Percentiles rank a stretch among this genome's conserved stretches.
Conservation (phyloP, 1,140 invertebrate species). For the Drosophila grimshawi region DNA sequence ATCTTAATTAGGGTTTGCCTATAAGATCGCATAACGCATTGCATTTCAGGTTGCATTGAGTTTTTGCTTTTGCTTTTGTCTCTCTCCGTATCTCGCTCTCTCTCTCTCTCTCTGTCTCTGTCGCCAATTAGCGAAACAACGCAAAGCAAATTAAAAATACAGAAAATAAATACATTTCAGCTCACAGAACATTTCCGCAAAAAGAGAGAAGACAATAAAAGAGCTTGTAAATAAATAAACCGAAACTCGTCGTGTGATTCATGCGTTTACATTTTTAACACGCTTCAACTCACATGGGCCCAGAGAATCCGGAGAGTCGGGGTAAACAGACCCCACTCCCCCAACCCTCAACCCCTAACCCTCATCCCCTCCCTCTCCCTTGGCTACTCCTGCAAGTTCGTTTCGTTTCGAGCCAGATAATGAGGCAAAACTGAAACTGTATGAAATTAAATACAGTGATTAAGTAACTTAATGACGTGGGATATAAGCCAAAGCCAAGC, state of each 20-base stretch:
- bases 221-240: slow-evolving; percentile 52
- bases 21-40: slow-evolving; percentile 17
- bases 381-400: not conserved
- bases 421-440: slow-evolving; percentile 61
- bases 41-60: not conserved
- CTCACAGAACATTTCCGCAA: slow-evolving; percentile 71
- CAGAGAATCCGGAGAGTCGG: slow-evolving; percentile 19
- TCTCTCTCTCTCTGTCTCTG: slow-evolving; percentile 34
- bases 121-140: slow-evolving; percentile 68
- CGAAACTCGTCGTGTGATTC: slow-evolving; percentile 70
- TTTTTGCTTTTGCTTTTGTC: slow-evolving; percentile 6
- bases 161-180: slow-evolving; percentile 9
- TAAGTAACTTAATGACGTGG: slow-evolving; percentile 82
- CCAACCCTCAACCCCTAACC: slow-evolving; percentile 20
- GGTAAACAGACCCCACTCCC: slow-evolving; percentile 10
- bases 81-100: not conserved
- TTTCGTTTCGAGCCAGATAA: slow-evolving; percentile 58
- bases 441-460: slow-evolving; percentile 81
- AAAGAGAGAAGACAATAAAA: slow-evolving; percentile 39
- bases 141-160: slow-evolving; percentile 43
- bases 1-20: slow-evolving; percentile 25
- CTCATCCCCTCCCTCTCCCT: slow-evolving; percentile 7
- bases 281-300: slow-evolving; percentile 70
- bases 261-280: slow-evolving; percentile 68
- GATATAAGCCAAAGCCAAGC: slow-evolving; percentile 44